These are phyloP conservation scores for Sphinx pinastri DNA, from an alignment of 2,888 invertebrate genomes.

Conservation along the genomic window DNA sequence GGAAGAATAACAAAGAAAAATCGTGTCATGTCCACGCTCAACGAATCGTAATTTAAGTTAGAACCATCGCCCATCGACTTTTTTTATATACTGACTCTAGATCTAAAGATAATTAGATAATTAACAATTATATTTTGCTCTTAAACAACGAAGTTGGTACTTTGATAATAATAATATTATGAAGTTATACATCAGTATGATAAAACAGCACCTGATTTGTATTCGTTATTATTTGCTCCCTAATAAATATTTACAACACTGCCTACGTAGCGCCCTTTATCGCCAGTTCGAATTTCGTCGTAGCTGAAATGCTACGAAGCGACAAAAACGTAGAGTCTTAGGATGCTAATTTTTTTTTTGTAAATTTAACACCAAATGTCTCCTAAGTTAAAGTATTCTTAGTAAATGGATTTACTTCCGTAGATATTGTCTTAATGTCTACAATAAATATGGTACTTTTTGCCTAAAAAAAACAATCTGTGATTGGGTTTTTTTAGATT, in stretches of 20 bases:
- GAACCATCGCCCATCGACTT: background rate
- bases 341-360: background rate
- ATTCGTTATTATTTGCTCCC: background rate
- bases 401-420: too few relatives aligned
- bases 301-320: background rate
- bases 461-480: too few relatives aligned
- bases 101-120: too few relatives aligned
- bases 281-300: background rate
- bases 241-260: background rate
- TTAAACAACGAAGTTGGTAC: too few relatives aligned
- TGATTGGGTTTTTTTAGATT: too few relatives aligned
- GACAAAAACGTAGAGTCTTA: background rate
- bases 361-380: too few relatives aligned
- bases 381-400: too few relatives aligned
- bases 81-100: background rate
- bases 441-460: too few relatives aligned
- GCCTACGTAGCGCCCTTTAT: background rate
- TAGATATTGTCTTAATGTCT: too few relatives aligned
- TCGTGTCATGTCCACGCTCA: background rate
- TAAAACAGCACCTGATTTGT: background rate
- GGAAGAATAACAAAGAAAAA: constrained; percentile 13
- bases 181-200: background rate
- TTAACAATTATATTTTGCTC: too few relatives aligned
- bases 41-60: background rate
- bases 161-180: background rate